phyloP scores from a whole-genome alignment of 2,797 vertebrate genomes.

The Erethizon dorsatum region DNA sequence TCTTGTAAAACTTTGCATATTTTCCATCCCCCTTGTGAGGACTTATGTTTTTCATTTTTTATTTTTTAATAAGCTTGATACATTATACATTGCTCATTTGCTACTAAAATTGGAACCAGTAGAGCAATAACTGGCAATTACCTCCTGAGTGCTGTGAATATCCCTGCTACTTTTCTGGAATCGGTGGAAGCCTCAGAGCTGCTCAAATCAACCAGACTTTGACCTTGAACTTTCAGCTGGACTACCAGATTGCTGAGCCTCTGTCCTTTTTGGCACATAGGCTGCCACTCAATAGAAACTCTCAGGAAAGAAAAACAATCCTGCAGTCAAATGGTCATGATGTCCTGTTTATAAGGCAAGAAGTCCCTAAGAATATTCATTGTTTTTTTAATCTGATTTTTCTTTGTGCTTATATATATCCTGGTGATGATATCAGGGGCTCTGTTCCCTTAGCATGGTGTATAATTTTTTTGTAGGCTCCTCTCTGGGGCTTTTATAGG shows the following conservation, averaged over 20 bases:
- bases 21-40: slow-evolving; percentile 63
- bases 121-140: slow-evolving; percentile 84
- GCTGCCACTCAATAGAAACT: background rate
- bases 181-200: background rate
- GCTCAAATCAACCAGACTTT: background rate
- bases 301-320: too few relatives aligned
- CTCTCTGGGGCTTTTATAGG: background rate
- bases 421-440: accelerated
- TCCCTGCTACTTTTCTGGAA: slow-evolving; percentile 30
- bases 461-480: background rate
- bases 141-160: slow-evolving; percentile 16
- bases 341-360: background rate
- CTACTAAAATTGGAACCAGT: slow-evolving; percentile 86
- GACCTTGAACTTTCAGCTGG: background rate
- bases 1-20: slow-evolving; percentile 6
- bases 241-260: background rate
- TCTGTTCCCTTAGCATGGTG: accelerated
- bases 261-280: background rate
- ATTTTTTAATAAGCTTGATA: slow-evolving; percentile 85
- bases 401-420: background rate
- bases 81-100: slow-evolving; percentile 81
- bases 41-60: slow-evolving; percentile 85
- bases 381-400: background rate
- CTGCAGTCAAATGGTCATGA: background rate
- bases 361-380: slow-evolving; percentile 1